Evolutionary conservation across 37 sponge, comb jelly and placozoan genomes (phyloP).

Genomic region (Hexactinellida sp.): DNA sequence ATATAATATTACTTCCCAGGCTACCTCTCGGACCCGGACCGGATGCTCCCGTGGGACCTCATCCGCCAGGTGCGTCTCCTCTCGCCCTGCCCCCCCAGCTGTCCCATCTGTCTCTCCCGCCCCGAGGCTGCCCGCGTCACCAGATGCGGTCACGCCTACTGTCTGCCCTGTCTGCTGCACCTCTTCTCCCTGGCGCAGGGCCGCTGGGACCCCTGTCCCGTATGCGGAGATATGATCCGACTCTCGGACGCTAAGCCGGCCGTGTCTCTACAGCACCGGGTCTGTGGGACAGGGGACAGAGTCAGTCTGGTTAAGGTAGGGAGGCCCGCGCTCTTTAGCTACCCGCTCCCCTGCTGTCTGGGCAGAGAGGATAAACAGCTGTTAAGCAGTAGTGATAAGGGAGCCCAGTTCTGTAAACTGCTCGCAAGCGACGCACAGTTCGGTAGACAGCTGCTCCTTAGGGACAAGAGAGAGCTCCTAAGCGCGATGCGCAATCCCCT

Average conservation of each 20-base stretch:
- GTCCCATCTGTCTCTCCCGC: not conserved
- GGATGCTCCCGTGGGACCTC: not conserved
- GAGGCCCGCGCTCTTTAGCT: not conserved
- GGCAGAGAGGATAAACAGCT: not conserved
- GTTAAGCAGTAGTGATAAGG: not conserved
- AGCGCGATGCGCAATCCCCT: not conserved
- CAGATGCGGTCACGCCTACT: conserved; percentile 6
- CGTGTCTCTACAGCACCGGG: not conserved
- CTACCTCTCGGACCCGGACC: not conserved
- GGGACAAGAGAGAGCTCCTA: not conserved
- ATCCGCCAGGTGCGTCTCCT: not conserved
- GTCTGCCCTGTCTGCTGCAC: not conserved
- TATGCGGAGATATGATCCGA: not conserved
- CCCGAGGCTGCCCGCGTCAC: not conserved
- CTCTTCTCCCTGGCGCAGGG: not conserved
- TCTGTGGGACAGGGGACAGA: not conserved
- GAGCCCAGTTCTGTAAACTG: not conserved
- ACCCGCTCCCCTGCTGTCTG: not conserved
- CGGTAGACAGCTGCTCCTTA: not conserved
- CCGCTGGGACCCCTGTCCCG: not conserved
- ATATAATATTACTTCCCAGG: too few species aligned
- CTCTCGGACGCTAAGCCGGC: not conserved
- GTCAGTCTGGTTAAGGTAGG: not conserved
- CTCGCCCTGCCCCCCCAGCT: not conserved
- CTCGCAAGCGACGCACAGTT: not conserved